Percentiles rank a stretch among this genome's conserved stretches.
Evolutionary conservation across 1,140 invertebrate species (phyloP).

Genomic region (Lerema accius): DNA sequence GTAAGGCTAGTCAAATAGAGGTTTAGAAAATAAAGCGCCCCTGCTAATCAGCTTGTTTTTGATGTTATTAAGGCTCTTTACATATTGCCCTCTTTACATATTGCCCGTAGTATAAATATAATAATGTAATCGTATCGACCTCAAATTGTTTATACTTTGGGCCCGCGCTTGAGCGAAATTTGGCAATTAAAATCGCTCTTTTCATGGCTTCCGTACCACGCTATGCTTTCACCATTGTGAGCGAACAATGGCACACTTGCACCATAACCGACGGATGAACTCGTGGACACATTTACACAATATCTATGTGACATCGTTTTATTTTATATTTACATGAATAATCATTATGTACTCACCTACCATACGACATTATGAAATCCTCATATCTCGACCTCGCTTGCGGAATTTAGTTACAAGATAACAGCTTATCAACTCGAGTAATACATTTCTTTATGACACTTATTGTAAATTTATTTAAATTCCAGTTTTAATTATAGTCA

Average conservation of each 20-base stretch:
- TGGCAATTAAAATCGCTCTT: constrained; percentile 3
- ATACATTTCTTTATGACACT: no score
- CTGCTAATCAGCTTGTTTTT: no score
- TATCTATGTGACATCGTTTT: constrained; percentile 23
- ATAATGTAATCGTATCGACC: no score
- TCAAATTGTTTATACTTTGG: no score
- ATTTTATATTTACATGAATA: constrained; percentile 9
- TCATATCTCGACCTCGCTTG: background rate
- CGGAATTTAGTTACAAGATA: background rate
- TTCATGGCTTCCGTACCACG: constrained; percentile 32
- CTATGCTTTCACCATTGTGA: constrained; percentile 73
- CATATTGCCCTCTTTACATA: no score
- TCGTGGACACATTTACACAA: constrained; percentile 22
- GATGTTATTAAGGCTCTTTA: no score
- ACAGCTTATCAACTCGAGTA: background rate
- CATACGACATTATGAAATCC: background rate
- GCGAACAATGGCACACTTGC: constrained; percentile 65
- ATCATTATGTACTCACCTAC: background rate
- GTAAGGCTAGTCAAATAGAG: no score
- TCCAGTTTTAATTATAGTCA: no score
- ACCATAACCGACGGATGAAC: constrained; percentile 45
- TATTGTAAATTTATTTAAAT: no score
- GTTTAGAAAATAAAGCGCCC: no score
- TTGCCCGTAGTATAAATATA: no score
- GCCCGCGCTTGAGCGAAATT: no score